These are phyloP conservation scores for Papilio demoleus DNA, from an alignment of 2,888 invertebrate genomes.

Conservation along the genomic window DNA sequence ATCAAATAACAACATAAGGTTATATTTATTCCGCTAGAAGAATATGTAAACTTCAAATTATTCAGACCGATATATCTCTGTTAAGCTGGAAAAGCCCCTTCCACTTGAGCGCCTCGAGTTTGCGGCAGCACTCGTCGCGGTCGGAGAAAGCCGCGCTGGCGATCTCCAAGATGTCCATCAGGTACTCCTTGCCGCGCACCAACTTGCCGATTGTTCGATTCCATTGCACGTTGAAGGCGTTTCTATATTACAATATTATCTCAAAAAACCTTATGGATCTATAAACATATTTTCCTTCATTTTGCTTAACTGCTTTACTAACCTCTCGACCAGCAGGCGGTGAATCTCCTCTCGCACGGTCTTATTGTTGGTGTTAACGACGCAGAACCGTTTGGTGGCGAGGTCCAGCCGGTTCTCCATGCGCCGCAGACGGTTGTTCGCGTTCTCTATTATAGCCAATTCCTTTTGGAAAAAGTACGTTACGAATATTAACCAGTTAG, in stretches of 20 bases:
- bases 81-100: slow-evolving; percentile 88
- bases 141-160: slow-evolving; percentile 93
- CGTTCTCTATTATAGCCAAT: slow-evolving; percentile 74
- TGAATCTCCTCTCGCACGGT: slow-evolving; percentile 90
- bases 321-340: slow-evolving; percentile 91
- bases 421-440: slow-evolving; percentile 78
- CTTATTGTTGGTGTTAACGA: slow-evolving; percentile 87
- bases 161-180: slow-evolving; percentile 94
- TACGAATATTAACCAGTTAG: not conserved
- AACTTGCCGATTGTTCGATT: slow-evolving; percentile 90
- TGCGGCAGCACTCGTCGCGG: slow-evolving; percentile 90
- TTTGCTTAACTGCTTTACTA: not conserved
- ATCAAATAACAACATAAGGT: not conserved
- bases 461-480: slow-evolving; percentile 62
- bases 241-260: slow-evolving; percentile 68
- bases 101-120: slow-evolving; percentile 91
- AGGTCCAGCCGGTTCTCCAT: slow-evolving; percentile 90
- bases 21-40: not conserved
- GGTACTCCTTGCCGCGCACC: slow-evolving; percentile 90
- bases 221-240: slow-evolving; percentile 92
- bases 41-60: not conserved
- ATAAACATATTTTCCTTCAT: not conserved
- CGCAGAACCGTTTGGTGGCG: slow-evolving; percentile 89
- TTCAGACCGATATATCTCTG: slow-evolving; percentile 75
- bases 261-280: not conserved